Evolutionary conservation across 2,797 vertebrate species (phyloP), one percentile per base, ranked within the genome.

Genomic region (Notolepis coatsorum): DNA sequence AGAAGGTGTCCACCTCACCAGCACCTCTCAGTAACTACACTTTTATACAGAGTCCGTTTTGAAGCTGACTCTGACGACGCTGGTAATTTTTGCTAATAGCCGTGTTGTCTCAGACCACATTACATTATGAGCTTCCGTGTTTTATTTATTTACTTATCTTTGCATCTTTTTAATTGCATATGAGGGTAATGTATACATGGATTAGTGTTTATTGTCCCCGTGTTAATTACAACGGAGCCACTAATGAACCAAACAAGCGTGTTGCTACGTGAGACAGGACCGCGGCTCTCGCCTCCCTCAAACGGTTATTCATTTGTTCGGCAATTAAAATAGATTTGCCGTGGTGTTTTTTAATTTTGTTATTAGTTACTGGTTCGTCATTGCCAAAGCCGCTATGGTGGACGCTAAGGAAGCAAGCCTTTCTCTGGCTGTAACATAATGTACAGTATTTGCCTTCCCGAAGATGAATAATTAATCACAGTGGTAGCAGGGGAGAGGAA

Each of bases 401-500:
- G 28, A 15, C 18, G 27, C n/a, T 27, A 43, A 75, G 56, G 67
- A 83, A 77, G 78, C 79, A 42, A 80, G 69, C 71, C 77, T 78
- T 75, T 65, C 49, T 68, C 21, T 23, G n/a, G 4, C 65, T 54
- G 31, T 76, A 75, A 88, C 86, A 88, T 55, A 75, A 84, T 89
- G 77, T 65, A 73, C 63, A 80, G 61, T 69, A 72, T 78, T 69
- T 78, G 67, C 56, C 70, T 81, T 72, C 80, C 27, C 37, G 56
- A 68, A 68, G 64, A 53, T 25, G n/a, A 53, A 68, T 84, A 85
- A 92, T 90, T 87, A 88, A 91, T 89, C 60, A 60, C 59, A 33
- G 25, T 48, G 21, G 41, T 50, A n/a, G 28, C 39, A 41, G 52
- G 27, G 41, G 42, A 76, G n/a, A n/a, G n/a, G n/a, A 79, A 87